Base-by-base conservation (phyloP, 2,797 vertebrate species). In the Psittacula echo region DNA sequence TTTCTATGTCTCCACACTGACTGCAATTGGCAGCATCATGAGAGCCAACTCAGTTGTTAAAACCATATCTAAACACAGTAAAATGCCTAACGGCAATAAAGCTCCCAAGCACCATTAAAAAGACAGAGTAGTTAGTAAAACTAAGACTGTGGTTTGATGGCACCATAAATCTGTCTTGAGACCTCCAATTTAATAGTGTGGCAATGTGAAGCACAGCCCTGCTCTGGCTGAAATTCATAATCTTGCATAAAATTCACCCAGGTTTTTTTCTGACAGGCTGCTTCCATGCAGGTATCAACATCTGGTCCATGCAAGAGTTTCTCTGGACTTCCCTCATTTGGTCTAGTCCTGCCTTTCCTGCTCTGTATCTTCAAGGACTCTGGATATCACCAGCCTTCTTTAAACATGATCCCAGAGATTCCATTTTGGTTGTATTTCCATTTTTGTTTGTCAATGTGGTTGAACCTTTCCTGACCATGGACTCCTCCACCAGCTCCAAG, bases 71-170 rank as follows among this genome's bases (percentile, higher is more conserved):
- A 96, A 96, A 96, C 73, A 92, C 47, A 81, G 50, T 91, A 90
- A 95, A 95, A 91, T 87, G 47, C 48, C 61, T 56, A 90, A 83
- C 85, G 80, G 91, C 86, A 90, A 39, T 94, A 94, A 93, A 94
- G 93, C 62, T 81, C 62, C 71, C 89, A 95, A 95, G 90, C 77
- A 92, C 75, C 75, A 71, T 89, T 96, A 95, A 94, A 95, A 85
- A 75, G 82, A 92, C 48, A 70, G 66, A 87, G 60, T 50, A 92
- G 70, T 95, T 94, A 93, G 87, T 89, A 94, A 93, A 96, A 90
- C 65, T 61, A 61, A 94, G 77, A 66, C 60, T 86, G 62, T 61
- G 48, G 61, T 87, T 96, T 94, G 92, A 96, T 61, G 41, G 22
- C 71, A 85, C 45, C 51, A 80, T 95, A 96, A 95, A 96, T 94